These are phyloP conservation scores for Spodoptera littoralis DNA, from an alignment of 2,888 invertebrate species.

Conservation along the genomic window DNA sequence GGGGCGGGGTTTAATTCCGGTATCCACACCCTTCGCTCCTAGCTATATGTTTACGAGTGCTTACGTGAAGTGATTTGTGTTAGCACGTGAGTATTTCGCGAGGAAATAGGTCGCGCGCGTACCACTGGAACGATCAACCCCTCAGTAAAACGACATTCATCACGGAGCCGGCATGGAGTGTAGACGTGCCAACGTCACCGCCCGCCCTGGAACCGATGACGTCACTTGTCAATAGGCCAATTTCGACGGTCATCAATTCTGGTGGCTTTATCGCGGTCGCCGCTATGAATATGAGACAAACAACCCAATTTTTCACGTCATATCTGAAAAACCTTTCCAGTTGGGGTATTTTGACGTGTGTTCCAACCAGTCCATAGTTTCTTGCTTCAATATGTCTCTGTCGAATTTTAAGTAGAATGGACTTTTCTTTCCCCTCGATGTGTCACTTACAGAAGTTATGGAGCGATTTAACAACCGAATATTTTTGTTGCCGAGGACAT, in stretches of 20 bases:
- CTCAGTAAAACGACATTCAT: conserved; percentile 59
- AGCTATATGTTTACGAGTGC: conserved; percentile 46
- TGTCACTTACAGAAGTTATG: conserved; percentile 22
- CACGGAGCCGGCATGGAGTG: conserved; percentile 53
- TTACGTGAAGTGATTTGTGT: conserved; percentile 56
- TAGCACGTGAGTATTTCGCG: conserved; percentile 36
- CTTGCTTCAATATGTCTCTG: conserved; percentile 32
- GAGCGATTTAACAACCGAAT: conserved; percentile 26
- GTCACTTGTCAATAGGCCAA: conserved; percentile 70
- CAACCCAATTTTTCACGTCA: conserved; percentile 61
- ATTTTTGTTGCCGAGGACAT: conserved; percentile 20
- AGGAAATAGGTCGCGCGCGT: conserved; percentile 50
- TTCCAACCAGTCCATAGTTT: conserved; percentile 24
- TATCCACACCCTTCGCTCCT: conserved; percentile 45
- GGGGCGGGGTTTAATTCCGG: conserved; percentile 56
- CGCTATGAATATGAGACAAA: conserved; percentile 64
- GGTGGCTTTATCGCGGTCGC: conserved; percentile 66
- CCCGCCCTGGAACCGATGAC: conserved; percentile 62
- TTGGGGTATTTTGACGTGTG: conserved; percentile 29
- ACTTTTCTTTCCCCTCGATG: conserved; percentile 21
- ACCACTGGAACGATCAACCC: conserved; percentile 42
- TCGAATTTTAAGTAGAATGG: conserved; percentile 31
- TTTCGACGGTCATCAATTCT: conserved; percentile 68
- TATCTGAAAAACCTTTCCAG: conserved; percentile 44
- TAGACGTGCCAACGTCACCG: conserved; percentile 60